Base-by-base conservation (phyloP, 2,113 vertebrate species). In the Chamaetylas fuelleborni region DNA sequence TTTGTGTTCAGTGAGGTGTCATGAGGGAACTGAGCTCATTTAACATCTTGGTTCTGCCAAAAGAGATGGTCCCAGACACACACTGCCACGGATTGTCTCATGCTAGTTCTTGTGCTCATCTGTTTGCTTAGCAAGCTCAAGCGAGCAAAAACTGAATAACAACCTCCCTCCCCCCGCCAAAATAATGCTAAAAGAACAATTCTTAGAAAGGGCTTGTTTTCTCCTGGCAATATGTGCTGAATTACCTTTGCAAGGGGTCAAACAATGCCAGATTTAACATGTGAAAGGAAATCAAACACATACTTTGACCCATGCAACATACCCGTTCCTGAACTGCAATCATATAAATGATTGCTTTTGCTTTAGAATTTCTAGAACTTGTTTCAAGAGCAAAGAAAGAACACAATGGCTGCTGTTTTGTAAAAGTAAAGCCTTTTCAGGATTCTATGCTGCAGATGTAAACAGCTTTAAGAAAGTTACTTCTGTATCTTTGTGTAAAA, bases 1-100 rank as follows among this genome's bases (percentile, higher is more conserved):
- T 96, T 86, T 94, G 71, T 95, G 79, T 95, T 88, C 88, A 92
- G 45, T 77, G 95, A 86, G 72, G 76, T 93, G 79, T 97, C 92
- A 83, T 92, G 92, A 94, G 92, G 88, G 92, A 88, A 69, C 45
- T 93, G 93, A 93, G 88, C 82, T 96, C 67, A 88, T 90, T 88
- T 83, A 83, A 80, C 71, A 93, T 81, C 79, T 94, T 93, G 45
- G 42, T 83, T 90, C 79, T 95, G 90, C 79, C 90, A 81, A 36
- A 89, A 81, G 79, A 61, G 45, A 83, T 42, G 48, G 85, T 88
- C 88, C 54, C 79, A 92, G 85, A 71, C 15, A 7, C 90, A 81
- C 0, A 0, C 76, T 83, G 85, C 76, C 8, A 3, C 1, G 0
- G 29, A 66, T 69, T 95, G 62, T 88, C 33, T 94, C 50, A 42